A percentile compares a stretch with the other conserved stretches of the same genome.
These are phyloP conservation scores for Nasua narica DNA, from an alignment of 2,797 vertebrate species.

Conservation along the genomic window DNA sequence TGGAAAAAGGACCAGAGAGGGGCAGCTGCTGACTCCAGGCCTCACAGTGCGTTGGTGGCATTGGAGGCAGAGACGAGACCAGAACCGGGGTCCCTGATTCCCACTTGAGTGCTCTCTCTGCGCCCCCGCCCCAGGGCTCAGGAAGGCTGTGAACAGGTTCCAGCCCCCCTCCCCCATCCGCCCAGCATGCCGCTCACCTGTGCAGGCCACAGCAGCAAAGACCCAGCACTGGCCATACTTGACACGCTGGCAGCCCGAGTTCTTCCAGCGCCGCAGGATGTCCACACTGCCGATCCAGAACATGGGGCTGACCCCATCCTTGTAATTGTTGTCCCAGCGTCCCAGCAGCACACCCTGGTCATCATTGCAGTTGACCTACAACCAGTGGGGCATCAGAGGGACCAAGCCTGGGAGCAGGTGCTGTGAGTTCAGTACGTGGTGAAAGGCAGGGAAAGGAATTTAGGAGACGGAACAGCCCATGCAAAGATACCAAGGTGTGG, in stretches of 20 bases:
- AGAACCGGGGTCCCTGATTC: background rate
- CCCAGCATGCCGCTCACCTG: constrained; percentile 81
- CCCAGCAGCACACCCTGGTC: constrained; percentile 92
- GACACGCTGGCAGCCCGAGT: constrained; percentile 88
- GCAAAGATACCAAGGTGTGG: background rate
- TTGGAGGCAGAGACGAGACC: background rate
- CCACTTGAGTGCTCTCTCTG: background rate
- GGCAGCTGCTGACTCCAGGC: background rate
- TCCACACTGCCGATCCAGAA: constrained; percentile 94
- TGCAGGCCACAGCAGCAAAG: constrained; percentile 95
- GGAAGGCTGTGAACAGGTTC: background rate
- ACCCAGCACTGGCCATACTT: constrained; percentile 98
- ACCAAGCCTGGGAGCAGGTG: background rate
- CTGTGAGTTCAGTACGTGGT: background rate
- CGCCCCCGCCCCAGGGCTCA: fast-evolving
- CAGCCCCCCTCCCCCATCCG: fast-evolving
- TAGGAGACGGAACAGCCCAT: background rate
- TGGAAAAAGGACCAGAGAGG: background rate
- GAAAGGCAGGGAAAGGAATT: background rate
- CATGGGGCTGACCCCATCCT: constrained; percentile 91
- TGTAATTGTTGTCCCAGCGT: constrained; percentile 88
- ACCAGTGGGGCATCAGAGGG: background rate
- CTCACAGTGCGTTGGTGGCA: background rate
- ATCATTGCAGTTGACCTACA: constrained; percentile 94
- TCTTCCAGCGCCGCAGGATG: constrained; percentile 91